Conservation (phyloP, 1,140 invertebrate genomes). For the Lethocerus indicus region DNA sequence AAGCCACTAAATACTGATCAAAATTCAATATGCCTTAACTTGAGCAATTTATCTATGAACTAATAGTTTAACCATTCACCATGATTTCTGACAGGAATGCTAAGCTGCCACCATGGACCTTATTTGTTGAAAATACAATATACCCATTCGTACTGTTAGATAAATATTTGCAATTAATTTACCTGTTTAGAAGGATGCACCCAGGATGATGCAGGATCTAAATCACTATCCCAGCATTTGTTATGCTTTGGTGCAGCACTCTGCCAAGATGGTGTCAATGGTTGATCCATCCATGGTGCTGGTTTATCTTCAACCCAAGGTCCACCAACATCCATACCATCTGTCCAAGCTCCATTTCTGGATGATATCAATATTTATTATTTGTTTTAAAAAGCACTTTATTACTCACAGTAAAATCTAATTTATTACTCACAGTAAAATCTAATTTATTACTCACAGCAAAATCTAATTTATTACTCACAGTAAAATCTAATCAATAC, state of each 20-base stretch:
- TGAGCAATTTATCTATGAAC: no score
- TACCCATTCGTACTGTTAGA: background rate
- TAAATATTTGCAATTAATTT: background rate
- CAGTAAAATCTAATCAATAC: no score
- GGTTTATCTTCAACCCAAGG: conserved; percentile 39
- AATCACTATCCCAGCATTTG: conserved; percentile 19
- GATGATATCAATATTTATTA: background rate
- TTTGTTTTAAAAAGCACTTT: no score
- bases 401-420: no score
- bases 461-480: no score
- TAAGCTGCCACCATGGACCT: no score
- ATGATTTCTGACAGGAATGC: no score
- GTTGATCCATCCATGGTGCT: conserved; percentile 36
- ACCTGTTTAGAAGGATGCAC: conserved; percentile 27
- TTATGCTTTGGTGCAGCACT: conserved; percentile 24
- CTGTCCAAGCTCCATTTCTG: conserved; percentile 26
- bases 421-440: no score
- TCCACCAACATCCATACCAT: conserved; percentile 25
- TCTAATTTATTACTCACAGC: no score
- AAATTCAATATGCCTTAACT: no score
- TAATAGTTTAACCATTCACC: background rate
- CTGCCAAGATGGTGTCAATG: conserved; percentile 26
- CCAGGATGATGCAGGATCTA: conserved; percentile 45
- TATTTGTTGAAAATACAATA: no score
- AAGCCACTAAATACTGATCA: no score